Evolutionary conservation across 2,113 vertebrate species (phyloP), one percentile per base, ranked within the genome.

Genomic region (Oenanthe melanoleuca): DNA sequence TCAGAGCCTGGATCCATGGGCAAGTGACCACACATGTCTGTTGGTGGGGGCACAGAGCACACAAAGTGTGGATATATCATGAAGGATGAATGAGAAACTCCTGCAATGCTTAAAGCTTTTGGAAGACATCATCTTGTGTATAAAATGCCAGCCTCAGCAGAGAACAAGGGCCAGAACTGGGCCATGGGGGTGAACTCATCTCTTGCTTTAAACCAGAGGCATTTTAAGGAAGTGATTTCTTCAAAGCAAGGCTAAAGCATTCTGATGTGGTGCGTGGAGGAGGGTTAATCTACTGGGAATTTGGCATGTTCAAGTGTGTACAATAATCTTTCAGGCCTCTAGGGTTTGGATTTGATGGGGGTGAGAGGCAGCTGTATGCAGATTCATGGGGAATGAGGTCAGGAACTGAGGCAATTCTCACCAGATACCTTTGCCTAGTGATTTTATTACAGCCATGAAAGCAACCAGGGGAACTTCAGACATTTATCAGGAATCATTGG

Each of bases 301-400:
- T 84, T 95, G 91, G 77, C 95, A 75, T 2, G 1, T 78, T 91
- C 29, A 53, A 37, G 22, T 80, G 37, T 59, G 67, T 66, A 92
- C 80, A 90, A 64, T 91, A 74, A 89, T 78, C 77, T 74, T 49
- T 40, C 29, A 60, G 72, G 83, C 80, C 92, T 95, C 77, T 60
- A 66, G 92, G 75, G 80, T 88, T 95, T 94, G 83, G 42, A 90
- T 95, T 78, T 94, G 83, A 78, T 83, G 69, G 52, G 57, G 25
- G 28, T 78, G 63, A 91, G 83, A 94, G 92, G 92, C 80, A 96
- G 80, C 60, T 95, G 77, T 92, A 91, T 78, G 80, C 52, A 91
- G 91, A 95, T 88, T 77, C 47, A 60, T 49, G 52, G 78, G 44
- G 82, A 92, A 86, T 92, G 80, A 94, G 33, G 38, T 91, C 88